Conservation (phyloP, 2,888 invertebrate genomes). For the Apotomis capreana region DNA sequence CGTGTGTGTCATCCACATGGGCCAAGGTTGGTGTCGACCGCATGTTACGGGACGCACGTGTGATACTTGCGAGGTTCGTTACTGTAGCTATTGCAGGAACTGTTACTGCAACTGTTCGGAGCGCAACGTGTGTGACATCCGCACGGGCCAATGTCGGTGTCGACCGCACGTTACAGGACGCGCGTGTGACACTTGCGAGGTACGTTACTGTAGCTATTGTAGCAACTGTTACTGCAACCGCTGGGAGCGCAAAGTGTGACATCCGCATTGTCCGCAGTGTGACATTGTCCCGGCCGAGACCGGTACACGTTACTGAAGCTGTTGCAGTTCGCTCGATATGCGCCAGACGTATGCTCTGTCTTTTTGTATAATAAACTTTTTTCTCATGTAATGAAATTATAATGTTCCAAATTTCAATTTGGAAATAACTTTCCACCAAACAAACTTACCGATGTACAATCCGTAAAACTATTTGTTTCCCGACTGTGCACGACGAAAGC, state of each 20-base stretch:
- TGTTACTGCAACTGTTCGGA: constrained; percentile 83
- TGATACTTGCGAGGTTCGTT: constrained; percentile 87
- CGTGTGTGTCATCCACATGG: constrained; percentile 89
- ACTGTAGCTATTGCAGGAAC: too few relatives aligned
- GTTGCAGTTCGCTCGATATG: too few relatives aligned
- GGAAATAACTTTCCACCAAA: too few relatives aligned
- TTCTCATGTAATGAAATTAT: too few relatives aligned
- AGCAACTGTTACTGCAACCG: constrained; percentile 70
- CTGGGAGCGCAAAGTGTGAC: constrained; percentile 86
- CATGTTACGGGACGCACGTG: constrained; percentile 90
- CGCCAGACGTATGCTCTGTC: too few relatives aligned
- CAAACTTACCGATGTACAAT: background rate
- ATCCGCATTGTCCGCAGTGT: constrained; percentile 77
- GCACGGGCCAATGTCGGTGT: constrained; percentile 90
- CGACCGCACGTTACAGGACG: constrained; percentile 87
- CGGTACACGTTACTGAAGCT: too few relatives aligned
- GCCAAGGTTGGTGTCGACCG: constrained; percentile 89
- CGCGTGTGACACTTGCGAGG: constrained; percentile 90
- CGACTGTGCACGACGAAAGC: background rate
- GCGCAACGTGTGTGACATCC: constrained; percentile 86
- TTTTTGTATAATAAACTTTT: too few relatives aligned
- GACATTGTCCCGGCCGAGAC: too few relatives aligned
- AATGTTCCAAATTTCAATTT: too few relatives aligned
- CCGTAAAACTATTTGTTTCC: background rate
- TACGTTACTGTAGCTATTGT: too few relatives aligned